Conservation (phyloP, 2,888 invertebrate species). For the Eupithecia centaureata region DNA sequence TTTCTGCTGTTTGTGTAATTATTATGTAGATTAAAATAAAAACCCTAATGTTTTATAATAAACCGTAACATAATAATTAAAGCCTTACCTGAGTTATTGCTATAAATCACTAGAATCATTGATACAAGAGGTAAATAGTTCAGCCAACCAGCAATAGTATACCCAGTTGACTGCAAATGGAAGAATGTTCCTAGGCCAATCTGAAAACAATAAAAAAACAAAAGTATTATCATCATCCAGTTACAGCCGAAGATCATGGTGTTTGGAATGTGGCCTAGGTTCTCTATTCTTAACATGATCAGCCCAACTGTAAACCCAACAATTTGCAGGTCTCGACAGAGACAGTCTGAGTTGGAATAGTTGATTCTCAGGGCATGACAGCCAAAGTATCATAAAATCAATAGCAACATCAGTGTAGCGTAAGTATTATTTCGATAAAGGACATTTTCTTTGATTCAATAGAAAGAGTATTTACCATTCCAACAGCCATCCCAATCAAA, state of each 20-base stretch:
- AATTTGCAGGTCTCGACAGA: too few relatives aligned
- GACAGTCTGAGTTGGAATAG: background rate
- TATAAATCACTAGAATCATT: slow-evolving; percentile 17
- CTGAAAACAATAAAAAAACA: slow-evolving; percentile 16
- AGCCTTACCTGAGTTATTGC: slow-evolving; percentile 20
- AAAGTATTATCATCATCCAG: background rate
- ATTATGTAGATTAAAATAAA: too few relatives aligned
- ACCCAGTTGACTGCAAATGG: background rate
- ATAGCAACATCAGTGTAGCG: background rate
- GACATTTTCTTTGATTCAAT: background rate
- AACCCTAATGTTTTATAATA: background rate
- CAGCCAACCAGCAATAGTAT: slow-evolving; percentile 20
- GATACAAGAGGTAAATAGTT: slow-evolving; percentile 30
- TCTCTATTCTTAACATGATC: too few relatives aligned
- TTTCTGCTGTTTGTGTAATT: too few relatives aligned
- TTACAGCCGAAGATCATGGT: too few relatives aligned
- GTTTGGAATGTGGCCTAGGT: too few relatives aligned
- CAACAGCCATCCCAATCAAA: slow-evolving; percentile 31
- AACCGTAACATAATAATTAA: background rate
- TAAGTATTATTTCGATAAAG: background rate
- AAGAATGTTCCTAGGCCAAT: slow-evolving; percentile 30
- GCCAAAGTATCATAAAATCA: background rate
- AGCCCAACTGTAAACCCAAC: too few relatives aligned
- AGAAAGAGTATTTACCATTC: slow-evolving; percentile 31
- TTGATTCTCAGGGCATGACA: background rate